These are phyloP conservation scores for Anas capensis DNA, from an alignment of 2,797 vertebrate species.

Conservation along the genomic window DNA sequence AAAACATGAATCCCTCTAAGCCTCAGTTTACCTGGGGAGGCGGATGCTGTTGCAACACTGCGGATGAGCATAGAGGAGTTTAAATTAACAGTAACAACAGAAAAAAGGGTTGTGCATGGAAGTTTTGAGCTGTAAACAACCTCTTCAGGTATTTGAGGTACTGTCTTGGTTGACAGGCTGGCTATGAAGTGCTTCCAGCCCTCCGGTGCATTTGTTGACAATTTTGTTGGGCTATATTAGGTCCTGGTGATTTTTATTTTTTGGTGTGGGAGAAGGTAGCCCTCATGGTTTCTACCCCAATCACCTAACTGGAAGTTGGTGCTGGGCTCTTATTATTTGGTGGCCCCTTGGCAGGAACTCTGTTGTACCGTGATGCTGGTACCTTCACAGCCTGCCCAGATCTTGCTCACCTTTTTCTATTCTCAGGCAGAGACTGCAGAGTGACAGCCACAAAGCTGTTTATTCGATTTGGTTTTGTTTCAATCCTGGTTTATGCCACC, in stretches of 20 bases:
- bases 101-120: rapidly evolving
- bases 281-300: neutral
- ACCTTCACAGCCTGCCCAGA: neutral
- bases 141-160: neutral
- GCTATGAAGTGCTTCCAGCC: neutral
- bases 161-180: rapidly evolving
- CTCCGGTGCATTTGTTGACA: neutral
- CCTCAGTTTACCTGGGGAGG: neutral
- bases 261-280: neutral
- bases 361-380: neutral
- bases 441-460: neutral
- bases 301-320: neutral
- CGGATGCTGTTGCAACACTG: neutral
- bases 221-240: neutral
- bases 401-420: neutral
- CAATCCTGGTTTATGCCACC: neutral
- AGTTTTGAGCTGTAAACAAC: neutral
- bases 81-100: too few relatives aligned
- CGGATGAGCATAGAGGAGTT: neutral
- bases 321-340: neutral
- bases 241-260: neutral
- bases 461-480: neutral
- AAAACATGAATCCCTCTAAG: neutral
- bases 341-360: neutral
- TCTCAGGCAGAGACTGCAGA: neutral